These are phyloP conservation scores for Phymorhynchus buccinoides DNA, from an alignment of 1,140 invertebrate species.

Conservation along the genomic window DNA sequence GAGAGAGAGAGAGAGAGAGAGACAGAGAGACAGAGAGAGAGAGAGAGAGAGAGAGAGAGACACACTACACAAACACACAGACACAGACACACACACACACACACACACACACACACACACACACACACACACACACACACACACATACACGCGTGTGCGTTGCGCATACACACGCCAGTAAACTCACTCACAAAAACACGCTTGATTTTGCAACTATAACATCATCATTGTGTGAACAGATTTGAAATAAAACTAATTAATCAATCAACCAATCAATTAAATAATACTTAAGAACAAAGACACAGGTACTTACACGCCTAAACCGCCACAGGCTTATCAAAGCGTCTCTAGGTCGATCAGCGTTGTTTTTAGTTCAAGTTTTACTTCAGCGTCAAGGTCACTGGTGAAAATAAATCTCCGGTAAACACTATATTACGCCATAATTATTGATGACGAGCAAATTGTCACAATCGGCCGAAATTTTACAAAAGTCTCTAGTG, in stretches of 20 bases:
- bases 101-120: neutral
- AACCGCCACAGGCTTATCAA: too few species aligned
- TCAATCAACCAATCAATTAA: neutral
- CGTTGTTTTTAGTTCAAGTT: too few species aligned
- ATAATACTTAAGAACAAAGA: neutral
- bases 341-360: too few species aligned
- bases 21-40: neutral
- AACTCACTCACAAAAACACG: neutral
- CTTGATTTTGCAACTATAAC: neutral
- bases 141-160: neutral
- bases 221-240: too few species aligned
- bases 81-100: neutral
- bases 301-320: too few species aligned
- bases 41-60: neutral
- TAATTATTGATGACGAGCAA: too few species aligned
- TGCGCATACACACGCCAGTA: neutral
- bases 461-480: too few species aligned
- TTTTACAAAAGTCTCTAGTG: too few species aligned
- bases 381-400: too few species aligned
- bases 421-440: too few species aligned
- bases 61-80: neutral
- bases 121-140: neutral
- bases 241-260: too few species aligned
- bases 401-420: too few species aligned
- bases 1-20: neutral